phyloP scores from a whole-genome alignment of 2,888 invertebrate genomes.

The Noctua comes region DNA sequence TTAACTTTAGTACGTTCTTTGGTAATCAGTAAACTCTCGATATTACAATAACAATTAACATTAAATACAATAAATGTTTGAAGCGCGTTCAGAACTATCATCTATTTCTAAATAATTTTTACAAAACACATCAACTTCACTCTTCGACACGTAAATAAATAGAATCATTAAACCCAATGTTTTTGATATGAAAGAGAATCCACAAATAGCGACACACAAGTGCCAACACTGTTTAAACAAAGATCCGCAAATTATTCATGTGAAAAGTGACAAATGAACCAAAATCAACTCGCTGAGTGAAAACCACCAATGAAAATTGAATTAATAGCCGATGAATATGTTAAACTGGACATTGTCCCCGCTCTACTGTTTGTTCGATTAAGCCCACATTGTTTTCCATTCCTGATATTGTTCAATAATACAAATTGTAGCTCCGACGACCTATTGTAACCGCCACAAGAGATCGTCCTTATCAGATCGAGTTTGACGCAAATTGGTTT shows the following conservation, averaged over 20 bases:
- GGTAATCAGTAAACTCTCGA: not conserved
- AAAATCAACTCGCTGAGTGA: slow-evolving; percentile 84
- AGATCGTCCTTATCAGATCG: slow-evolving; percentile 54
- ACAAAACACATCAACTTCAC: slow-evolving; percentile 1
- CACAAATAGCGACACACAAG: slow-evolving; percentile 45
- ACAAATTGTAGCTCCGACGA: slow-evolving; percentile 64
- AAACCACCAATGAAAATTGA: slow-evolving; percentile 85
- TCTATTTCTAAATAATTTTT: not conserved
- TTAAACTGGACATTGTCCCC: slow-evolving; percentile 82
- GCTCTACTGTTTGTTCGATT: slow-evolving; percentile 75
- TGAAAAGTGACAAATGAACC: slow-evolving; percentile 86
- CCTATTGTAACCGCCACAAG: slow-evolving; percentile 45
- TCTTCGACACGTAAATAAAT: slow-evolving; percentile 8
- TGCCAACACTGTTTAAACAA: slow-evolving; percentile 67
- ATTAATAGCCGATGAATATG: slow-evolving; percentile 88
- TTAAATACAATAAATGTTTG: not conserved
- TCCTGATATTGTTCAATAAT: slow-evolving; percentile 74
- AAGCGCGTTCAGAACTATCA: not conserved
- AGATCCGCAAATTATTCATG: slow-evolving; percentile 76
- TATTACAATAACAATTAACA: not conserved
- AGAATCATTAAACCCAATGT: slow-evolving; percentile 37
- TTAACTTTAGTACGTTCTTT: not conserved
- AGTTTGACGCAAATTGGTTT: slow-evolving; percentile 49
- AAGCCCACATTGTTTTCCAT: slow-evolving; percentile 79
- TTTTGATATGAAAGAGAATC: slow-evolving; percentile 47